These are phyloP conservation scores for Picathartes gymnocephalus DNA, from an alignment of 2,113 vertebrate genomes.

Conservation along the genomic window DNA sequence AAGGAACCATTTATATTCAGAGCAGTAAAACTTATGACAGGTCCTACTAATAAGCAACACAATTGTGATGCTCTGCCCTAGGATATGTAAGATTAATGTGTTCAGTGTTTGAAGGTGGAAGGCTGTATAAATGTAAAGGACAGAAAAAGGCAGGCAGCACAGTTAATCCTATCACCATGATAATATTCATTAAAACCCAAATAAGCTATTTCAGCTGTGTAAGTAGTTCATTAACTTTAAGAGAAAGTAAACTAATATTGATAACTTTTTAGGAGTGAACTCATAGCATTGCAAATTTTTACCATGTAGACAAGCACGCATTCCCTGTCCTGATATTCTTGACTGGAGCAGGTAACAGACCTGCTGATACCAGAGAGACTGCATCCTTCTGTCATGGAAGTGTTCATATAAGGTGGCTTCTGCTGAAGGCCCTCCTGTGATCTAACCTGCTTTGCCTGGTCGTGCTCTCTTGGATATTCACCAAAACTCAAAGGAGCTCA, in stretches of 20 bases:
- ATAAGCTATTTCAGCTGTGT: background rate
- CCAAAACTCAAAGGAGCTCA: background rate
- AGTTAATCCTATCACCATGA: background rate
- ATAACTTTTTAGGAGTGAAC: background rate
- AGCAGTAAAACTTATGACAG: background rate
- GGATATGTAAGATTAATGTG: background rate
- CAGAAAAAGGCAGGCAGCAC: background rate
- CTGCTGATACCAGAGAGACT: background rate
- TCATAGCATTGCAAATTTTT: background rate
- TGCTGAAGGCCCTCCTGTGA: background rate
- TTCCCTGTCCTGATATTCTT: background rate
- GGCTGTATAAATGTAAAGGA: background rate
- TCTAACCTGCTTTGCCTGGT: background rate
- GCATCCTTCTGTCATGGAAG: background rate
- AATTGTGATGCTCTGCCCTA: background rate
- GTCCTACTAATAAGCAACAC: background rate
- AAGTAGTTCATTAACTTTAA: background rate
- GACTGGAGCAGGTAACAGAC: background rate
- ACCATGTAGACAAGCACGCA: accelerated
- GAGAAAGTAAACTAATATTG: background rate
- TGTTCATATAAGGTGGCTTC: background rate
- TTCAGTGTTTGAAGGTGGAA: background rate
- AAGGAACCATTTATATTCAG: background rate
- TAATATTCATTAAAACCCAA: background rate
- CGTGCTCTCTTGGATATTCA: background rate